A percentile compares a stretch with the other conserved stretches of the same genome.
Conservation (phyloP, 2,113 vertebrate genomes). For the Myanophis thanlyinensis region DNA sequence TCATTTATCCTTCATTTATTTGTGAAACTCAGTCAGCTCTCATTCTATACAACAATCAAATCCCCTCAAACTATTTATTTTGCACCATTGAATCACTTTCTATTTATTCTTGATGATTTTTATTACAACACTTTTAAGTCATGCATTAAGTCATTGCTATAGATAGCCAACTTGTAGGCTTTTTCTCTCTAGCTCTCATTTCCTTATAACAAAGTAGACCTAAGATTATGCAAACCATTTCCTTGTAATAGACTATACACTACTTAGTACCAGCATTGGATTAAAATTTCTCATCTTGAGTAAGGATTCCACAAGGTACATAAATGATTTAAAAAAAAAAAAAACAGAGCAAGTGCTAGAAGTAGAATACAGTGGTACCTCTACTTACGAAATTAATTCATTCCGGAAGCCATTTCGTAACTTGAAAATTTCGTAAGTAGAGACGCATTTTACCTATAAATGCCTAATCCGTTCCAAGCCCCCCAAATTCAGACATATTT, state of each 20-base stretch:
- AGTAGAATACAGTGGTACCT: no score
- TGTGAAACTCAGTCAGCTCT: neutral
- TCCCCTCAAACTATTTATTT: neutral
- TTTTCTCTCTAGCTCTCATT: neutral
- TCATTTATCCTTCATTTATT: neutral
- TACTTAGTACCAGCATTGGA: neutral
- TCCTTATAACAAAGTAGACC: neutral
- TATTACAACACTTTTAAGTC: neutral
- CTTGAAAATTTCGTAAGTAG: no score
- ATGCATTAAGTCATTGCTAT: neutral
- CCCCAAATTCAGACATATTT: no score
- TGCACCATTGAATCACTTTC: neutral
- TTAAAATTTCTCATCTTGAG: neutral
- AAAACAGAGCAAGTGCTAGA: neutral
- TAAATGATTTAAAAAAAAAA: neutral
- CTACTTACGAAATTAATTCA: no score
- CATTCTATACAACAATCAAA: neutral
- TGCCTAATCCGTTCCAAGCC: no score
- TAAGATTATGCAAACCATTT: neutral
- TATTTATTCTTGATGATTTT: neutral
- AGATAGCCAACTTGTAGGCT: neutral
- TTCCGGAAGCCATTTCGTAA: no score
- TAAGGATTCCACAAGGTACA: neutral
- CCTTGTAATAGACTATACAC: neutral
- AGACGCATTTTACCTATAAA: no score